Evolutionary conservation across 2,888 invertebrate genomes (phyloP).

Genomic region (Drosophila limbata): DNA sequence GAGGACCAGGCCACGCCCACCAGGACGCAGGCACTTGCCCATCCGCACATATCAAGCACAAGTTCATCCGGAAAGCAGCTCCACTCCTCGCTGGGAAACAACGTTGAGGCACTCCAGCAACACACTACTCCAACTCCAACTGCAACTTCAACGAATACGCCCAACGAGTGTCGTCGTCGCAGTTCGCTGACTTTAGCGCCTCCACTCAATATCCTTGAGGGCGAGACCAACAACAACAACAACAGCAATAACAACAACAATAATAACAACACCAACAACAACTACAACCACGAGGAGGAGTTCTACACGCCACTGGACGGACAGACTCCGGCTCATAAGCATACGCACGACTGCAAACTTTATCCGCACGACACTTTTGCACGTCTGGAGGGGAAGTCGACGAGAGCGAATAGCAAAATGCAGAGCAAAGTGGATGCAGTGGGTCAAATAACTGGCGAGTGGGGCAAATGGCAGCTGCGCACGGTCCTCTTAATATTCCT

Average conservation of each 20-base stretch:
- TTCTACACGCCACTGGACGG: conserved; percentile 49
- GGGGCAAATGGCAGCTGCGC: conserved; percentile 86
- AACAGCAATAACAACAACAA: conserved; percentile 51
- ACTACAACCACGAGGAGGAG: conserved; percentile 48
- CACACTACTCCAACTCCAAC: conserved; percentile 1
- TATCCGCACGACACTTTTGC: conserved; percentile 83
- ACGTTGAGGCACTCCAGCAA: neutral
- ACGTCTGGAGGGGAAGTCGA: conserved; percentile 79
- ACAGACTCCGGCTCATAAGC: conserved; percentile 37
- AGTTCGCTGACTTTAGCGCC: conserved; percentile 62
- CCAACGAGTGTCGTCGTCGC: conserved; percentile 68
- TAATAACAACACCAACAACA: conserved; percentile 26
- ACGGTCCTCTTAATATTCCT: conserved; percentile 85
- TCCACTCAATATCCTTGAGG: conserved; percentile 19
- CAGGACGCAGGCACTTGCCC: conserved; percentile 42
- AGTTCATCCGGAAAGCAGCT: conserved; percentile 12
- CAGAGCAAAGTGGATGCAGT: conserved; percentile 85
- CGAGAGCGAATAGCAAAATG: conserved; percentile 76
- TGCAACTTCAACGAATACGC: conserved; percentile 14
- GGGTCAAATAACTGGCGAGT: conserved; percentile 85
- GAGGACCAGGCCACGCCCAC: conserved; percentile 53
- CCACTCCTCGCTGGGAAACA: neutral
- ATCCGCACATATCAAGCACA: conserved; percentile 74
- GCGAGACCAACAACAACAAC: conserved; percentile 54
- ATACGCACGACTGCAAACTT: conserved; percentile 68